phyloP scores from a whole-genome alignment of 2,888 invertebrate genomes.

The Apotomis turbidana region DNA sequence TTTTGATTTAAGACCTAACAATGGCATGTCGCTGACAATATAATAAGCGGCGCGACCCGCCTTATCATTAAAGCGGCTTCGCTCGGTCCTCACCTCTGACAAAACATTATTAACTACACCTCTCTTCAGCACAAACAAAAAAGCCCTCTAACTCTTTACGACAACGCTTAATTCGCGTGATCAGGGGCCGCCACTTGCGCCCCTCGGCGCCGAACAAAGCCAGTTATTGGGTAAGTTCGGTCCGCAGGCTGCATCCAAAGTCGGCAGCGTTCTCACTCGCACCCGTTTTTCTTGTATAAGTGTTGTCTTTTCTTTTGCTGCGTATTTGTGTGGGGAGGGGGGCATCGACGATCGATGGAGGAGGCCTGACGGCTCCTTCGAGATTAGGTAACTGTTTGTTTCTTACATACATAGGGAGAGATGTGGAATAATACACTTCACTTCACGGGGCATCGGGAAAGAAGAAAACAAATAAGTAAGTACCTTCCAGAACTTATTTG shows the following conservation, averaged over 20 bases:
- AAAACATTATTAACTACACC: constrained; percentile 32
- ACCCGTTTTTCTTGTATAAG: constrained; percentile 36
- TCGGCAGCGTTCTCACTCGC: constrained; percentile 33
- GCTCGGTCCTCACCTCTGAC: constrained; percentile 9
- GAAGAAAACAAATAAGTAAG: neutral
- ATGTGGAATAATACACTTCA: neutral
- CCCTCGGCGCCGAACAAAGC: neutral
- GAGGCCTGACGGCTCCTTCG: constrained; percentile 30
- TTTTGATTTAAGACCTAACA: constrained; percentile 28
- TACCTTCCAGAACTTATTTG: neutral
- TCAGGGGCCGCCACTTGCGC: constrained; percentile 3
- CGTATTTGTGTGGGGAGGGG: constrained; percentile 26
- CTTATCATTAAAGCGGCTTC: constrained; percentile 31
- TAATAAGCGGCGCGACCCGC: constrained; percentile 34
- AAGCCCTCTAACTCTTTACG: constrained; percentile 12
- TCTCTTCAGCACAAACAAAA: constrained; percentile 1
- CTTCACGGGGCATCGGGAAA: neutral
- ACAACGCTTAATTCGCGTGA: constrained; percentile 12
- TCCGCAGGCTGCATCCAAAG: constrained; percentile 39
- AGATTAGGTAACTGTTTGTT: constrained; percentile 40
- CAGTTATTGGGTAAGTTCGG: constrained; percentile 38
- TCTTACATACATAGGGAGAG: constrained; percentile 19
- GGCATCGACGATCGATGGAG: constrained; percentile 37
- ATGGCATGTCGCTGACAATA: constrained; percentile 36
- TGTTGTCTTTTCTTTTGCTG: constrained; percentile 36